A percentile compares a stretch with the other conserved stretches of the same genome.
These are phyloP conservation scores for Cremastinae sp. DNA, from an alignment of 2,888 invertebrate genomes.

Conservation along the genomic window DNA sequence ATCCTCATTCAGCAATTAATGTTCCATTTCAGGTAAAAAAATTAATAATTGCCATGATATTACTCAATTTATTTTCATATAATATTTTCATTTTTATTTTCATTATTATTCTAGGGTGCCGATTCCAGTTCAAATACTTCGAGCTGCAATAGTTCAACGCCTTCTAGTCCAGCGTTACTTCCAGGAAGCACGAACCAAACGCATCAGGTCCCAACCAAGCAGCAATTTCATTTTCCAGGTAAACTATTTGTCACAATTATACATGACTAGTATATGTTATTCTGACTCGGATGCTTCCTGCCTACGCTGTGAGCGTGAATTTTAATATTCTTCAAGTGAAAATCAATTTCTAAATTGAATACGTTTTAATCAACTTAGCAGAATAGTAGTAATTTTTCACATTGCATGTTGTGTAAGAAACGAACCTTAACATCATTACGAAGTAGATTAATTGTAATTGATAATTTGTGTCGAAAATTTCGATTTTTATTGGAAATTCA, in stretches of 20 bases:
- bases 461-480: no score
- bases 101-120: constrained; percentile 82
- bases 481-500: no score
- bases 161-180: constrained; percentile 93
- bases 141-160: constrained; percentile 97
- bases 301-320: no score
- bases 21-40: constrained; percentile 82
- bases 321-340: no score
- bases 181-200: constrained; percentile 81
- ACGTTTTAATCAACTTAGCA: no score
- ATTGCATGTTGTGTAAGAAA: no score
- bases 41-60: constrained; percentile 13
- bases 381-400: no score
- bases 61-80: not conserved
- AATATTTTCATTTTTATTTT: constrained; percentile 40
- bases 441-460: no score
- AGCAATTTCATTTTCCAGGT: constrained; percentile 92
- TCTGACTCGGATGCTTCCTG: no score
- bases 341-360: no score
- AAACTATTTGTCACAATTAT: constrained; percentile 50
- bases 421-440: no score
- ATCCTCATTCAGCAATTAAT: constrained; percentile 83
- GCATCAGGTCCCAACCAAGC: constrained; percentile 81
- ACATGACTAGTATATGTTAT: not conserved
- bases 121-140: constrained; percentile 97